These are phyloP conservation scores for Chascanopsetta lugubris DNA, from an alignment of 2,113 vertebrate genomes.

Conservation along the genomic window DNA sequence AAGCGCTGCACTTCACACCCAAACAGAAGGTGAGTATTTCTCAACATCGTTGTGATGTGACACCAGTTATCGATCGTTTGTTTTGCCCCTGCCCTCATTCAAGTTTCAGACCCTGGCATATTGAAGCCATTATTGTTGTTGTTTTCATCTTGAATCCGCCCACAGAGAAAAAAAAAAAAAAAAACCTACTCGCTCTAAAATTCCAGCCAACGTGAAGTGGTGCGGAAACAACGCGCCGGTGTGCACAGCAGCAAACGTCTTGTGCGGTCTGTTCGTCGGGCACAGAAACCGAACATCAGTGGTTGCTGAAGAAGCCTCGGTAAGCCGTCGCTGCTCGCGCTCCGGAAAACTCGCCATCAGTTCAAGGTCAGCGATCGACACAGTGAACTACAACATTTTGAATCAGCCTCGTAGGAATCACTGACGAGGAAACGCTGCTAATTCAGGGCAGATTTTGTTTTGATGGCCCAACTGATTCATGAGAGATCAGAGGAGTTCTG, in stretches of 20 bases:
- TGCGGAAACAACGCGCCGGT: conserved; percentile 36
- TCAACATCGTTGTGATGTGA: conserved; percentile 16
- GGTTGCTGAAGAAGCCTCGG: conserved; percentile 34
- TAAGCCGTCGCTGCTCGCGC: conserved; percentile 54
- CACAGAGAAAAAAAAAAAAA: conserved; percentile 26
- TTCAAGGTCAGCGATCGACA: conserved; percentile 48
- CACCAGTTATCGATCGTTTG: neutral
- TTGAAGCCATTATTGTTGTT: neutral
- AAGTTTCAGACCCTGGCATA: neutral
- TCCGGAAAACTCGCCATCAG: conserved; percentile 52
- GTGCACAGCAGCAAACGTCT: conserved; percentile 23
- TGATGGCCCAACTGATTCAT: conserved; percentile 1
- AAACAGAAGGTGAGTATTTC: conserved; percentile 30
- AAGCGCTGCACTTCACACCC: conserved; percentile 45
- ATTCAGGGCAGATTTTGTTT: conserved; percentile 1
- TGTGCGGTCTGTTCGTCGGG: conserved; percentile 22
- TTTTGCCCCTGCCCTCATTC: too few species aligned
- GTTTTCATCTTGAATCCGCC: conserved; percentile 1
- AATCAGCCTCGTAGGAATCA: conserved; percentile 15
- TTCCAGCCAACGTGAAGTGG: conserved; percentile 38
- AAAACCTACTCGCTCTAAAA: conserved; percentile 14
- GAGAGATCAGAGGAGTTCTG: neutral
- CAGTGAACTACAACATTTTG: conserved; percentile 1
- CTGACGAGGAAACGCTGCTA: conserved; percentile 21
- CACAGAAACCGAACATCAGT: conserved; percentile 26